Percentiles rank a stretch among this genome's conserved stretches.
Evolutionary conservation across 2,888 invertebrate genomes (phyloP).

Genomic region (Heliconius aoede): DNA sequence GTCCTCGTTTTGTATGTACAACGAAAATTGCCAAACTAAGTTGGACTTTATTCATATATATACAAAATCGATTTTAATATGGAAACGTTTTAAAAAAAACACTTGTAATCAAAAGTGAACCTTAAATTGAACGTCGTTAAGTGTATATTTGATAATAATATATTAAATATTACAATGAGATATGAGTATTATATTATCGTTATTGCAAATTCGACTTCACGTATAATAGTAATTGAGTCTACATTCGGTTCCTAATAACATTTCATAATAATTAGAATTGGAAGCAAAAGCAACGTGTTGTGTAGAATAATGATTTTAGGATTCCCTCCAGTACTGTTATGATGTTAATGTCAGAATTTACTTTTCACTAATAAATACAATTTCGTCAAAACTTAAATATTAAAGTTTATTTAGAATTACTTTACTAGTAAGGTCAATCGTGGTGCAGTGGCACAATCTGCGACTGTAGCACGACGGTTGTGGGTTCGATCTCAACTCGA

Average conservation of each 20-base stretch:
- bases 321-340: constrained; percentile 35
- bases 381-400: not conserved
- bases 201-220: constrained; percentile 37
- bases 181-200: constrained; percentile 30
- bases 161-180: constrained; percentile 35
- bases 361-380: constrained; percentile 9
- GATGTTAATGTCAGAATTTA: constrained; percentile 2
- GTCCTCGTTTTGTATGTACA: constrained; percentile 19
- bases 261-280: constrained; percentile 38
- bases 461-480: no score
- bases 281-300: constrained; percentile 39
- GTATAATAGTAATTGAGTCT: not conserved
- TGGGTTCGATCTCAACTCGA: no score
- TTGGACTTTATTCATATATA: constrained; percentile 21
- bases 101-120: constrained; percentile 31
- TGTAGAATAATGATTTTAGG: constrained; percentile 43
- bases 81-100: constrained; percentile 2
- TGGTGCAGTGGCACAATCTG: no score
- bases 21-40: constrained; percentile 28
- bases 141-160: constrained; percentile 18
- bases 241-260: constrained; percentile 8
- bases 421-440: not conserved
- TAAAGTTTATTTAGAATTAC: not conserved
- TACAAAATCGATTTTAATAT: constrained; percentile 24
- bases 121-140: constrained; percentile 23